phyloP scores from a whole-genome alignment of 1,140 invertebrate species.

The Venustaconcha ellipsiformis region DNA sequence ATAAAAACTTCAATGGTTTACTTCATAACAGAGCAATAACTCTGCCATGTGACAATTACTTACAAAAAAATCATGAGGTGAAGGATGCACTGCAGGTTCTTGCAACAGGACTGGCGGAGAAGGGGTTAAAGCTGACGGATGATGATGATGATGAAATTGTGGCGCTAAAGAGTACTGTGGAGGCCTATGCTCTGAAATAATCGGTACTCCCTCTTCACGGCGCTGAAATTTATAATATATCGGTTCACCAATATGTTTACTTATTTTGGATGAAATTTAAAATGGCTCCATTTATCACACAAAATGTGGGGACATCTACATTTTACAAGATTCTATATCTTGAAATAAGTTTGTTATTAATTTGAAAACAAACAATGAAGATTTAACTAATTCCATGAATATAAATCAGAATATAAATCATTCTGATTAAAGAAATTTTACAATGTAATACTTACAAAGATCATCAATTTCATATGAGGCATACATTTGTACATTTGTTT shows the following conservation, averaged over 20 bases:
- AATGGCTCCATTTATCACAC: no score
- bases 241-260: not conserved
- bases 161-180: slow-evolving; percentile 41
- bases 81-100: slow-evolving; percentile 62
- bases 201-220: slow-evolving; percentile 57
- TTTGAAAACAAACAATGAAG: no score
- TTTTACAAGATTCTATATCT: no score
- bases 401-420: no score
- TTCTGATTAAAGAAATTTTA: no score
- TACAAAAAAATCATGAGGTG: slow-evolving; percentile 65
- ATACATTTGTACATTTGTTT: no score
- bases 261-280: not conserved
- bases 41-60: slow-evolving; percentile 24
- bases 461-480: no score
- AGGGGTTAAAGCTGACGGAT: slow-evolving; percentile 43
- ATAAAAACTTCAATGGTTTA: not conserved
- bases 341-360: no score
- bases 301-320: no score
- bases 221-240: slow-evolving; percentile 31
- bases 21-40: not conserved
- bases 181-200: slow-evolving; percentile 43
- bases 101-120: slow-evolving; percentile 63
- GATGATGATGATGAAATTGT: slow-evolving; percentile 24
- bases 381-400: no score
- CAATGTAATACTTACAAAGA: no score